phyloP scores from a whole-genome alignment of 1,140 invertebrate genomes.

The Neodiprion lecontei region DNA sequence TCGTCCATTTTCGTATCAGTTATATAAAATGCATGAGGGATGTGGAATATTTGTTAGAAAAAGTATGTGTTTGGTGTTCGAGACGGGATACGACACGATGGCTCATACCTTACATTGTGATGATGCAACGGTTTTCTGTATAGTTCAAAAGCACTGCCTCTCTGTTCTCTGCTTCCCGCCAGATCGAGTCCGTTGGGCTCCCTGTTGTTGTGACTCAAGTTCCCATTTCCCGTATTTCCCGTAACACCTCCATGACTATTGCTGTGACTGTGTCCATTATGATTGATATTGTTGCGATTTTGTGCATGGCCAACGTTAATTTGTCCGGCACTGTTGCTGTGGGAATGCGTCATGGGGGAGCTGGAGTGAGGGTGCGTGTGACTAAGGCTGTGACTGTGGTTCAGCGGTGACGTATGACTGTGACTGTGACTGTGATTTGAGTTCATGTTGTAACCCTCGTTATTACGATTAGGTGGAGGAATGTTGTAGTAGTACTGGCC shows the following conservation, averaged over 20 bases:
- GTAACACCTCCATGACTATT: conserved; percentile 32
- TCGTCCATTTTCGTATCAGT: not conserved
- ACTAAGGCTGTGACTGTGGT: conserved; percentile 53
- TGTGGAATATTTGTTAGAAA: conserved; percentile 5
- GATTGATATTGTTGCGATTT: conserved; percentile 20
- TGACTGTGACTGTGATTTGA: conserved; percentile 61
- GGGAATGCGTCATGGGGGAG: conserved; percentile 59
- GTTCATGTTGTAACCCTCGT: conserved; percentile 43
- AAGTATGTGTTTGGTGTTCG: not conserved
- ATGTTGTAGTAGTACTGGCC: conserved; percentile 70
- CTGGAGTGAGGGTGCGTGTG: conserved; percentile 66
- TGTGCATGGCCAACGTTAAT: conserved; percentile 44
- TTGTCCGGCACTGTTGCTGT: conserved; percentile 60
- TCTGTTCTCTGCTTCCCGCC: conserved; percentile 85
- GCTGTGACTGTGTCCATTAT: conserved; percentile 39
- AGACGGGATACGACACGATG: not conserved
- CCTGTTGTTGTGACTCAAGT: conserved; percentile 60
- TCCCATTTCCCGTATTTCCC: conserved; percentile 29
- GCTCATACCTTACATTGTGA: conserved; percentile 76
- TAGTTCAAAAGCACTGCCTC: conserved; percentile 93
- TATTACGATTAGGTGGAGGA: conserved; percentile 59
- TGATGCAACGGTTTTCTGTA: conserved; percentile 87
- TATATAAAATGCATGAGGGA: not conserved
- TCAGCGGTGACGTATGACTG: conserved; percentile 57
- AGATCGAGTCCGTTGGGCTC: conserved; percentile 72